Conservation (phyloP, 1,140 invertebrate genomes). For the Hyles euphorbiae region DNA sequence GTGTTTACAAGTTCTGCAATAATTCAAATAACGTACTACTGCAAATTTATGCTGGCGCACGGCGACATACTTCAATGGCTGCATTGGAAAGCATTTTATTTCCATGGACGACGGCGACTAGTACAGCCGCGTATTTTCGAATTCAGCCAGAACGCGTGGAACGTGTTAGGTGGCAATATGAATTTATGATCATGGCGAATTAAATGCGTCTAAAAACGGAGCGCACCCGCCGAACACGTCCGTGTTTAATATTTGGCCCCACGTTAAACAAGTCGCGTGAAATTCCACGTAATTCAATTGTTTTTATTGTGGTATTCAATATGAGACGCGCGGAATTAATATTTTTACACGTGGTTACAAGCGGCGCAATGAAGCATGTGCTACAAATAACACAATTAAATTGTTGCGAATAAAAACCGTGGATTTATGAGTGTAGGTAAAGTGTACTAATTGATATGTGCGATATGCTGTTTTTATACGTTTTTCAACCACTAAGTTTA, state of each 20-base stretch:
- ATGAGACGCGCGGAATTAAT: too few species aligned
- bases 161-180: slow-evolving; percentile 56
- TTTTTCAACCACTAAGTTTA: too few species aligned
- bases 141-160: slow-evolving; percentile 43
- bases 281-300: too few species aligned
- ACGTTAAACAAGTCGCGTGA: slow-evolving; percentile 32
- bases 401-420: too few species aligned
- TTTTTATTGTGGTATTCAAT: too few species aligned
- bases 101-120: slow-evolving; percentile 52
- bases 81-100: slow-evolving; percentile 70
- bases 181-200: slow-evolving; percentile 64
- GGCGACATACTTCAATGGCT: slow-evolving; percentile 66
- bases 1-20: slow-evolving; percentile 72
- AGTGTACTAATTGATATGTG: too few species aligned
- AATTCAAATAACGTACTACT: slow-evolving; percentile 67
- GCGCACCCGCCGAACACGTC: slow-evolving; percentile 53
- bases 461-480: too few species aligned
- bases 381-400: too few species aligned
- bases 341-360: too few species aligned
- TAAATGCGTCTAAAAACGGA: slow-evolving; percentile 58
- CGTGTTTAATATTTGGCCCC: slow-evolving; percentile 55
- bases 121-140: slow-evolving; percentile 47
- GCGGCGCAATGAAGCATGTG: too few species aligned
- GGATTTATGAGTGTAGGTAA: too few species aligned
- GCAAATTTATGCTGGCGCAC: slow-evolving; percentile 67